Evolutionary conservation across 2,113 vertebrate species (phyloP).

Genomic region (Phylloscopus trochiloides): DNA sequence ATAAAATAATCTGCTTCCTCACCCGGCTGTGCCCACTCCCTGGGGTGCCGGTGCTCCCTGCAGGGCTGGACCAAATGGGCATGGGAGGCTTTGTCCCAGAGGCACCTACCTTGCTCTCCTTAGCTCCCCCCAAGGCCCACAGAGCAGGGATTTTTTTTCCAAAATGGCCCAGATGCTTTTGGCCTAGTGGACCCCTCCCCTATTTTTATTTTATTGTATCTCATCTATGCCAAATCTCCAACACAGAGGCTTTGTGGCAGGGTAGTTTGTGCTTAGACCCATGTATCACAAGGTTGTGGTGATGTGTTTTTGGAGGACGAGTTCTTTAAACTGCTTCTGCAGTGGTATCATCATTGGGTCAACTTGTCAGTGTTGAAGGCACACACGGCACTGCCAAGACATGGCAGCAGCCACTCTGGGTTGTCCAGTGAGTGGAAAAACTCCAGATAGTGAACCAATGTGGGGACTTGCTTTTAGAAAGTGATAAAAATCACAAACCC

Average conservation of each 20-base stretch:
- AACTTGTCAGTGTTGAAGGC: rapidly evolving
- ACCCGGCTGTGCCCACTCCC: rapidly evolving
- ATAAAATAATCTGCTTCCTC: neutral
- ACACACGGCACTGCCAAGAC: neutral
- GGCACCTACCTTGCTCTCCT: neutral
- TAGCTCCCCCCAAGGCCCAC: neutral
- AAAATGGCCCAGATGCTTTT: neutral
- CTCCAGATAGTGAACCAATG: neutral
- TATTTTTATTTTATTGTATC: neutral
- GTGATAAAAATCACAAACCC: neutral
- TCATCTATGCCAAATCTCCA: neutral
- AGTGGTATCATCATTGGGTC: rapidly evolving
- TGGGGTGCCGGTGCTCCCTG: rapidly evolving
- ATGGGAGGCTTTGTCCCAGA: neutral
- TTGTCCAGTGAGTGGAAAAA: neutral
- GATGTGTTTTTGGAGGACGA: rapidly evolving
- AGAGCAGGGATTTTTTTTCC: neutral
- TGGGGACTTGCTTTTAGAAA: neutral
- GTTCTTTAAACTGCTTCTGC: neutral
- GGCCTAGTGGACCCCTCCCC: neutral
- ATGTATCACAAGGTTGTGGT: rapidly evolving
- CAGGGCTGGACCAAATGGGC: rapidly evolving
- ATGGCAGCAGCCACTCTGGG: rapidly evolving
- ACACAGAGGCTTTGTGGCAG: neutral
- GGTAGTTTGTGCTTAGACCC: neutral